Evolutionary conservation across 2,797 vertebrate genomes (phyloP).

Genomic region (Aselliscus stoliczkanus): DNA sequence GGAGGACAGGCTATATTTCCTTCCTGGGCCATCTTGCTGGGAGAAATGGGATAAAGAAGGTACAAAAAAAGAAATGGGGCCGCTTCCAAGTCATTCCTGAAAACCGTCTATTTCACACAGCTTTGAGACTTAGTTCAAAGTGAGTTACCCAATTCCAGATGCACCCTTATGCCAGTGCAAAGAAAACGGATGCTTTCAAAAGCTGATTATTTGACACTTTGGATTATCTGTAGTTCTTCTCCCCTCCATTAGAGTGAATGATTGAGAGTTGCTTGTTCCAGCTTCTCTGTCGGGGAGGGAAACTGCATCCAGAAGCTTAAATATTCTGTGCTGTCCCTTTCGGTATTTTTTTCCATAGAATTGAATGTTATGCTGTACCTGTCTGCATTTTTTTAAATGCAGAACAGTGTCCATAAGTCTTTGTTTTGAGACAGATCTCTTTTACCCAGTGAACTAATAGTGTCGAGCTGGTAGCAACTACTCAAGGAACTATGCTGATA

Average conservation of each 20-base stretch:
- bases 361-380: not conserved
- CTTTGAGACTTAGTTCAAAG: slow-evolving; percentile 14
- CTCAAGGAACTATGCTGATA: not conserved
- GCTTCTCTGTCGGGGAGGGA: not conserved
- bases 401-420: not conserved
- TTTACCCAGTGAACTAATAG: not conserved
- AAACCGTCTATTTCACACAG: not conserved
- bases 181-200: slow-evolving; percentile 30
- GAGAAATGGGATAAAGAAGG: not conserved
- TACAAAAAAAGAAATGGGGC: not conserved
- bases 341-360: not conserved
- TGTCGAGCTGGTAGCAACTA: not conserved
- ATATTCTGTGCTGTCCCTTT: not conserved
- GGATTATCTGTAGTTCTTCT: not conserved
- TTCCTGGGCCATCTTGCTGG: not conserved
- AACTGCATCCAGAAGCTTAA: rapidly evolving
- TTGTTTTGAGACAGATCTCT: not conserved
- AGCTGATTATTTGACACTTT: not conserved
- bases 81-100: not conserved
- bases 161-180: slow-evolving; percentile 1
- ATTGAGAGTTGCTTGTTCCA: not conserved
- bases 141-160: not conserved
- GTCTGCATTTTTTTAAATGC: not conserved
- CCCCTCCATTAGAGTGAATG: slow-evolving; percentile 3
- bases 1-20: not conserved